Evolutionary conservation across 2,888 invertebrate species (phyloP), one percentile per base, ranked within the genome.

Genomic region (Habroteleia sp.): DNA sequence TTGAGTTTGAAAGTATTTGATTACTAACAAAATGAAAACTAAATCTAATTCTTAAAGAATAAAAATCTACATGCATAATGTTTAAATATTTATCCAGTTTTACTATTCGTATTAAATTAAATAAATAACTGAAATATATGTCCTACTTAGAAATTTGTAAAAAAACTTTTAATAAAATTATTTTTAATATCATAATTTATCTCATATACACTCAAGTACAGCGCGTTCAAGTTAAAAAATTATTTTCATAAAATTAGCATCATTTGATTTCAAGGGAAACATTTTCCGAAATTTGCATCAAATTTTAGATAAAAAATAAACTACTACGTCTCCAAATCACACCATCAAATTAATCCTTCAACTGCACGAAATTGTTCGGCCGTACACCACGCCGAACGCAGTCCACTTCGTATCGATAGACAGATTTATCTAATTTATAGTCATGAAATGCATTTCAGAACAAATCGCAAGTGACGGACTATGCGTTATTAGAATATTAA

Each of bases 381-480:
- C 27, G 25, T 52, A 8, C 13, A 6, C 8, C 25, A 29, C 29
- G 20, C 33, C 17, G 11, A 52, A 33, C 20, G 16, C 35, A 25
- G 17, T 10, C 14, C 17, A 14, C 52, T 44, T 27, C 52, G 20
- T 52, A 69, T 52, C 52, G 42, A 13, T 39, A 37, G 41, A 62
- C 62, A 62, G 37, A 54, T 71, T 62, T 62, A 62, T 62, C 62
- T 54, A 62, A 71, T 54, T 54, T 71, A 62, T 54, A 52, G 62
- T 62, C 62, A 71, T 54, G 62, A 46, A 71, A 62, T 62, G 62
- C 46, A 46, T 52, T 62, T 37, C 44, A 35, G 27, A 69, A 52
- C 27, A 35, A 69, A 52, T 44, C 35, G 50, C 39, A 14, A 6
- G 8, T 37, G 52, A 52, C 13, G 33, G 41, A 56, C 63, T 50